Conservation (phyloP, 1,140 invertebrate genomes). For the Nylanderia fulva region DNA sequence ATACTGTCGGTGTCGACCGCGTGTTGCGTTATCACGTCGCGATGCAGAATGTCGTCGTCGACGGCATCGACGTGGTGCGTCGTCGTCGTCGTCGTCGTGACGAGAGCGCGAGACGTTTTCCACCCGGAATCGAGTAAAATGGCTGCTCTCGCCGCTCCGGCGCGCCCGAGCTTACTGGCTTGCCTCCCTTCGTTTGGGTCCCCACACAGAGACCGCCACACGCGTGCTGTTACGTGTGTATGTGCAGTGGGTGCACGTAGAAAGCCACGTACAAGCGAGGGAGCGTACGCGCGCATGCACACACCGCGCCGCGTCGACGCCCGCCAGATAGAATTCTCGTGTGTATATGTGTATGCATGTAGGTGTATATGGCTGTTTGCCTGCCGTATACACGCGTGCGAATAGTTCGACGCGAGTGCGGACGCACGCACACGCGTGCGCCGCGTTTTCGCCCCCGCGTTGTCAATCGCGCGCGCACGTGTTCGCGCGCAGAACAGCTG, state of each 20-base stretch:
- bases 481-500: slow-evolving; percentile 85
- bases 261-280: slow-evolving; percentile 67
- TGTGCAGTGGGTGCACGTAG: slow-evolving; percentile 61
- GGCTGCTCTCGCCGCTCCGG: slow-evolving; percentile 85
- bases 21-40: slow-evolving; percentile 47
- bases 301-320: slow-evolving; percentile 64
- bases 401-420: slow-evolving; percentile 28
- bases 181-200: slow-evolving; percentile 85
- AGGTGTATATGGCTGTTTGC: neutral
- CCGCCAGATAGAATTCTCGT: slow-evolving; percentile 53
- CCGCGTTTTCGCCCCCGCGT: slow-evolving; percentile 68
- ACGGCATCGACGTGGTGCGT: slow-evolving; percentile 26
- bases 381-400: slow-evolving; percentile 65
- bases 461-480: slow-evolving; percentile 82
- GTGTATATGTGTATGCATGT: neutral
- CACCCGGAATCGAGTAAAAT: slow-evolving; percentile 84
- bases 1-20: slow-evolving; percentile 3
- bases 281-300: slow-evolving; percentile 71
- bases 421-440: slow-evolving; percentile 73
- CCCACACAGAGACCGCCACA: slow-evolving; percentile 81
- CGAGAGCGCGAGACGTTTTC: slow-evolving; percentile 60
- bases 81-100: slow-evolving; percentile 27
- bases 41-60: slow-evolving; percentile 16
- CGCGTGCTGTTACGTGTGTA: slow-evolving; percentile 68
- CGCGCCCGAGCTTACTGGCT: slow-evolving; percentile 85